phyloP scores from a whole-genome alignment of 2,888 invertebrate species.

The Diabrotica balteata region DNA sequence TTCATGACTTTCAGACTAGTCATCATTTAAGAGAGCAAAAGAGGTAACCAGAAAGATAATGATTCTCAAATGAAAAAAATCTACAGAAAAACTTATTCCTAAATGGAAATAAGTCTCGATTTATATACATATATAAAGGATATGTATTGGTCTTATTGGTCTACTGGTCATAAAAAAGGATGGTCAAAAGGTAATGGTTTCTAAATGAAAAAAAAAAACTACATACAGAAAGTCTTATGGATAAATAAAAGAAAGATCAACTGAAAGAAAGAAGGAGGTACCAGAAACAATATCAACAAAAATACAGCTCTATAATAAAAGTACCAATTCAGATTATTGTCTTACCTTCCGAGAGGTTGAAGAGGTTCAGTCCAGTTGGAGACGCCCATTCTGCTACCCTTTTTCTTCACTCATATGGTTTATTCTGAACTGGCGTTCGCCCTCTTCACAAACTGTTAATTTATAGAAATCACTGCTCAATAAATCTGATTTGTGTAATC shows the following conservation, averaged over 20 bases:
- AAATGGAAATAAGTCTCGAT: too few relatives aligned
- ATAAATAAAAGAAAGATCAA: not conserved
- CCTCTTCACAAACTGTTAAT: conserved; percentile 4
- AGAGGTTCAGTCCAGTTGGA: conserved; percentile 46
- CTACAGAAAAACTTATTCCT: too few relatives aligned
- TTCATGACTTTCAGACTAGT: too few relatives aligned
- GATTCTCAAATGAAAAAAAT: too few relatives aligned
- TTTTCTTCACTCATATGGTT: conserved; percentile 22
- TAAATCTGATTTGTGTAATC: conserved; percentile 26
- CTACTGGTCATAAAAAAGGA: too few relatives aligned
- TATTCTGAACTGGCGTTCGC: conserved; percentile 34
- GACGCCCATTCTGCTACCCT: conserved; percentile 37
- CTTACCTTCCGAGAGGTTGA: conserved; percentile 44
- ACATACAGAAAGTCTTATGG: not conserved
- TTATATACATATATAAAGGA: too few relatives aligned
- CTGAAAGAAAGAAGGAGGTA: not conserved
- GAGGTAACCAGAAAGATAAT: too few relatives aligned
- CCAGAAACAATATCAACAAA: not conserved
- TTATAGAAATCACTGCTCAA: conserved; percentile 30
- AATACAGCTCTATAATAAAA: not conserved
- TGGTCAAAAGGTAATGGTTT: too few relatives aligned
- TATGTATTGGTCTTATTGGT: too few relatives aligned
- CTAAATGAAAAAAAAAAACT: not conserved
- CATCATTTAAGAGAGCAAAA: too few relatives aligned
- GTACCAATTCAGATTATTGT: not conserved